Conservation (phyloP, 2,888 invertebrate species). For the Saturnia japonica region DNA sequence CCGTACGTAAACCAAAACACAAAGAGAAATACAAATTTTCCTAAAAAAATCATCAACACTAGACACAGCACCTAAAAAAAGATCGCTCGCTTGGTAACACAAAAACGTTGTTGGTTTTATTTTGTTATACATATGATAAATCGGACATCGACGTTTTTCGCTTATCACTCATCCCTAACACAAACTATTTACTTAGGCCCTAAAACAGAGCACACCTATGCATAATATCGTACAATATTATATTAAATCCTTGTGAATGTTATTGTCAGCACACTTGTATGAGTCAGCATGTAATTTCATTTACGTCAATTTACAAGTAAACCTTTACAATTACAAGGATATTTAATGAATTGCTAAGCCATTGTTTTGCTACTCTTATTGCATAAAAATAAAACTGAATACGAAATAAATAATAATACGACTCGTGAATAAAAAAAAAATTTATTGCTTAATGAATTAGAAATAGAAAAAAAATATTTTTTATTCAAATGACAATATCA, state of each 20-base stretch:
- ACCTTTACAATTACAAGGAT: neutral
- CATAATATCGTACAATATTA: too few relatives aligned
- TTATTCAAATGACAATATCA: neutral
- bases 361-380: neutral
- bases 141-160: too few relatives aligned
- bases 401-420: neutral
- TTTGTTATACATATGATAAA: too few relatives aligned
- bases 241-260: neutral
- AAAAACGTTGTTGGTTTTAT: too few relatives aligned
- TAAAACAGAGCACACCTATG: too few relatives aligned
- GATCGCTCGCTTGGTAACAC: too few relatives aligned
- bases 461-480: neutral
- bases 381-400: neutral
- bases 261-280: neutral
- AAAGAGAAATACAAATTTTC: too few relatives aligned
- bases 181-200: too few relatives aligned
- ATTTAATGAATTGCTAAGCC: conserved; percentile 19
- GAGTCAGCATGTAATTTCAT: neutral
- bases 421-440: neutral
- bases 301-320: neutral
- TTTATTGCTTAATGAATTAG: neutral
- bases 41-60: too few relatives aligned
- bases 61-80: too few relatives aligned
- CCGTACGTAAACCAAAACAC: too few relatives aligned
- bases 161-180: too few relatives aligned